A percentile compares a stretch with the other conserved stretches of the same genome.
Evolutionary conservation across 2,888 invertebrate genomes (phyloP).

Genomic region (Caenorhabditis sulstoni): DNA sequence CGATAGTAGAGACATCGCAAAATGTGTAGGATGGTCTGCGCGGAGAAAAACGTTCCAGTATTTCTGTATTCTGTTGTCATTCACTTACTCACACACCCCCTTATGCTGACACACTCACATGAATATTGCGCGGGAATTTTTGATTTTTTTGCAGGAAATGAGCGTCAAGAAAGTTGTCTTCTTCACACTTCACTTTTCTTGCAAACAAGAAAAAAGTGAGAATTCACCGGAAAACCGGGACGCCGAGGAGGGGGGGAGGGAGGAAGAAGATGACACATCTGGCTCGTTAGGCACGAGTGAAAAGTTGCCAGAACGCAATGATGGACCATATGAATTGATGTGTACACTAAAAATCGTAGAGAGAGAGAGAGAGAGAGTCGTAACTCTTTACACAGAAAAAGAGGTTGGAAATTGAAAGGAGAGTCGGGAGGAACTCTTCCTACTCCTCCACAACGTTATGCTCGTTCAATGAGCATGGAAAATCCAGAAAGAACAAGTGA

Average conservation of each 20-base stretch:
- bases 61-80: constrained; percentile 39
- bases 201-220: constrained; percentile 33
- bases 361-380: not conserved
- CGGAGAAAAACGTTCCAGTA: too few species aligned
- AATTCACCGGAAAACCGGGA: constrained; percentile 12
- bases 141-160: constrained; percentile 36
- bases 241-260: too few species aligned
- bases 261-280: constrained; percentile 36
- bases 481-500: constrained; percentile 37
- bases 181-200: constrained; percentile 6
- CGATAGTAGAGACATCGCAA: not conserved
- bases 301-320: constrained; percentile 29
- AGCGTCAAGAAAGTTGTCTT: constrained; percentile 3
- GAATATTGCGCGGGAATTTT: constrained; percentile 48
- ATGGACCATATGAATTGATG: constrained; percentile 48
- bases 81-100: constrained; percentile 2
- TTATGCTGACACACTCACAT: constrained; percentile 11
- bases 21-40: constrained; percentile 20
- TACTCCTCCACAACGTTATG: not conserved
- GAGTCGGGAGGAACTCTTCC: too few species aligned
- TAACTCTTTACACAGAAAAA: not conserved
- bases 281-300: constrained; percentile 42
- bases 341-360: constrained; percentile 22
- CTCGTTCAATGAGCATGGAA: constrained; percentile 26
- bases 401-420: too few species aligned